Evolutionary conservation across 2,113 vertebrate genomes (phyloP).

Genomic region (Peucedramus taeniatus): DNA sequence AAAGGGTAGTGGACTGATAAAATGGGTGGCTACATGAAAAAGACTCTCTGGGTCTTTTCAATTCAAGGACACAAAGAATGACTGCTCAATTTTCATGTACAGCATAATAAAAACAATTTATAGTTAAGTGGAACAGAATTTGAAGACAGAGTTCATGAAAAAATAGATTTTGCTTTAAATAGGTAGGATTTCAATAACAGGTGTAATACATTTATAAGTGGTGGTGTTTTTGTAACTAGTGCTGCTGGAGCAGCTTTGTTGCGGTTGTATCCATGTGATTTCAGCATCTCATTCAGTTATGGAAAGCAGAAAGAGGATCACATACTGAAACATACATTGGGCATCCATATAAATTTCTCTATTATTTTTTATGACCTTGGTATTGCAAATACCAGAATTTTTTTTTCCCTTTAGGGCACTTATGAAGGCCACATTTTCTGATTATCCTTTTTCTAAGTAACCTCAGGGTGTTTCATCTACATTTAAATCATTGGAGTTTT

Average conservation of each 20-base stretch:
- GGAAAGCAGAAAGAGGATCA: neutral
- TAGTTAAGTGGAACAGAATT: neutral
- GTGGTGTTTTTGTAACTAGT: neutral
- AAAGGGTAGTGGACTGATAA: neutral
- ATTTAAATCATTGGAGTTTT: neutral
- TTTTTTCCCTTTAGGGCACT: neutral
- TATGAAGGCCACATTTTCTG: neutral
- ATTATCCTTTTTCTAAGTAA: neutral
- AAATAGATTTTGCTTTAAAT: slow-evolving; percentile 13
- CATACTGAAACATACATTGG: neutral
- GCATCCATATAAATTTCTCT: neutral
- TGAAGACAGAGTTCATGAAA: neutral
- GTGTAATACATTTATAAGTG: neutral
- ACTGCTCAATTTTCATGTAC: neutral
- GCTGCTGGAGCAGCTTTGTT: neutral
- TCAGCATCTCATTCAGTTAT: neutral
- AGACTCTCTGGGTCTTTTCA: neutral
- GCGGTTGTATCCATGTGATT: neutral
- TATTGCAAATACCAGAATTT: neutral
- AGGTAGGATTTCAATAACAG: neutral
- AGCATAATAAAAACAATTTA: neutral
- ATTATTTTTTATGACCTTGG: neutral
- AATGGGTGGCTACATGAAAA: neutral
- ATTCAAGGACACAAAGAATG: neutral
- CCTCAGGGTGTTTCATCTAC: neutral